Percentiles rank a stretch among this genome's conserved stretches.
These are phyloP conservation scores for Melipona bicolor DNA, from an alignment of 2,888 invertebrate species.

Conservation along the genomic window DNA sequence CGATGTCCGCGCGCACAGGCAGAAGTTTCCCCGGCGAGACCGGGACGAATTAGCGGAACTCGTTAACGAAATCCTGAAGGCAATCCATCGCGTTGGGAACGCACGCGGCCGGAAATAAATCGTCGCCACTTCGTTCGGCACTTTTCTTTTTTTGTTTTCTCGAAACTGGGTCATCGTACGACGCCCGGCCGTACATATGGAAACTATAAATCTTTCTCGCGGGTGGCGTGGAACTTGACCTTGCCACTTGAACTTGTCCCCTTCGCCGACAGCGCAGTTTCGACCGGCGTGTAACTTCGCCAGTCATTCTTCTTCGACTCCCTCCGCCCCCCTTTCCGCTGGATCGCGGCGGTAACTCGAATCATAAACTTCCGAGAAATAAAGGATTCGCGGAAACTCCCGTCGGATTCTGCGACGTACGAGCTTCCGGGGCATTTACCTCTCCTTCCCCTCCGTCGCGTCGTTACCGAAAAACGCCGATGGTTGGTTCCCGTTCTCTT, in stretches of 20 bases:
- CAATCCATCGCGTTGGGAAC: constrained; percentile 37
- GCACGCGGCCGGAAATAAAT: constrained; percentile 42
- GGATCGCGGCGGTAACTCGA: constrained; percentile 58
- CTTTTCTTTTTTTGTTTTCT: constrained; percentile 9
- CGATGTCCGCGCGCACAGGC: no score
- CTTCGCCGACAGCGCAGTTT: constrained; percentile 29
- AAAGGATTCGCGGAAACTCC: constrained; percentile 53
- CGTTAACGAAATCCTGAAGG: constrained; percentile 20
- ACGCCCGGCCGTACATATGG: constrained; percentile 35
- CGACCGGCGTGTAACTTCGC: constrained; percentile 58
- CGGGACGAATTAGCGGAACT: not conserved
- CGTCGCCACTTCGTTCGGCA: constrained; percentile 36
- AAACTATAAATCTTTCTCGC: constrained; percentile 61
- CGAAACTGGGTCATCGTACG: constrained; percentile 69
- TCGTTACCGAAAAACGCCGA: not conserved
- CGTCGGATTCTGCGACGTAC: constrained; percentile 24
- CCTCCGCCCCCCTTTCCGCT: not conserved
- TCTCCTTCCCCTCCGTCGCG: not conserved
- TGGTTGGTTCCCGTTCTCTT: not conserved
- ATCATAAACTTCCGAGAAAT: constrained; percentile 64
- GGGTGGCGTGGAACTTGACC: constrained; percentile 63
- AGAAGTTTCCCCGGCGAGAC: not conserved
- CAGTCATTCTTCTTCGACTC: constrained; percentile 58
- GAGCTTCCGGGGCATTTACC: constrained; percentile 10
- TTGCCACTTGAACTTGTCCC: constrained; percentile 69